Evolutionary conservation across 2,113 vertebrate genomes (phyloP).

Genomic region (Telmatochromis brichardi): DNA sequence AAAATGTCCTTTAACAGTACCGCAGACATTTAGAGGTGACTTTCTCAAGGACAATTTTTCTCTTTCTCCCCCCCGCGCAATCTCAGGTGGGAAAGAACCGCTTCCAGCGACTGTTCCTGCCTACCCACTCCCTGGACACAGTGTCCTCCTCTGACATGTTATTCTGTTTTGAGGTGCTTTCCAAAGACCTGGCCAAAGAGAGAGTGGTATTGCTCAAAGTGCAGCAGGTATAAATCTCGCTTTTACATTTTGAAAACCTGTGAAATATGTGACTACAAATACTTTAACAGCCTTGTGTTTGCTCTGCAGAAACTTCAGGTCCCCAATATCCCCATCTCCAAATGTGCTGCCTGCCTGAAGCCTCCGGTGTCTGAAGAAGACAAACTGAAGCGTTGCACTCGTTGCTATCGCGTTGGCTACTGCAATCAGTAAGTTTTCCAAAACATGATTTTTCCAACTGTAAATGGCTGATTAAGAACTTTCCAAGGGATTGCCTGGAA

Average conservation of each 20-base stretch:
- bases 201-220: slow-evolving; percentile 85
- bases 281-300: not conserved
- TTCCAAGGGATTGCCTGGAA: not conserved
- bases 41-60: not conserved
- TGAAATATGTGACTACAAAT: not conserved
- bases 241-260: not conserved
- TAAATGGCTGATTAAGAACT: not conserved
- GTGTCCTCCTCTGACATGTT: slow-evolving; percentile 82
- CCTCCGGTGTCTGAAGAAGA: slow-evolving; percentile 88
- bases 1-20: not conserved
- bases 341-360: slow-evolving; percentile 93
- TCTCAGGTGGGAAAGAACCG: slow-evolving; percentile 84
- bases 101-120: slow-evolving; percentile 84
- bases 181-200: slow-evolving; percentile 91
- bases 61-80: rapidly evolving
- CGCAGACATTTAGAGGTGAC: no score
- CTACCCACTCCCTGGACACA: slow-evolving; percentile 82
- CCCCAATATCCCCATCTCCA: slow-evolving; percentile 83
- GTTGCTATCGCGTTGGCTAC: slow-evolving; percentile 96
- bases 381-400: slow-evolving; percentile 91
- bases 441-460: not conserved
- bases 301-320: slow-evolving; percentile 84
- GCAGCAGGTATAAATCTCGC: slow-evolving; percentile 78
- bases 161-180: slow-evolving; percentile 93
- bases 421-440: slow-evolving; percentile 89